phyloP scores from a whole-genome alignment of 2,113 vertebrate genomes.

The Ochotona princeps region DNA sequence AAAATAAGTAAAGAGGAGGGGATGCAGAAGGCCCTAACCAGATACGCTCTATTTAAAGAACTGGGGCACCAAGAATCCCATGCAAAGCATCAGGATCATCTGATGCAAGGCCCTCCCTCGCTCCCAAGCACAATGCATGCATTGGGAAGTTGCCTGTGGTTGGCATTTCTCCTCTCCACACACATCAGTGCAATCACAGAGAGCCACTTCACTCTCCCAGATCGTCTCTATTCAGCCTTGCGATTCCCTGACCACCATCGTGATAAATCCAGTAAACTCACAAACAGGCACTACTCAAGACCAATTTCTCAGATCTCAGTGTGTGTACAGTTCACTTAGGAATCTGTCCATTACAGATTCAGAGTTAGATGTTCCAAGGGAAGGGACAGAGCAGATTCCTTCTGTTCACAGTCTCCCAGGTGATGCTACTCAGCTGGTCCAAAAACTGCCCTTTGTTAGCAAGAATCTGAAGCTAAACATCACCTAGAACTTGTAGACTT shows the following conservation, averaged over 20 bases:
- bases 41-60: conserved; percentile 23
- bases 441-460: background rate
- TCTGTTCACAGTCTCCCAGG: background rate
- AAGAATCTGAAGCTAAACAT: background rate
- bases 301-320: background rate
- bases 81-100: background rate
- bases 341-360: background rate
- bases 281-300: background rate
- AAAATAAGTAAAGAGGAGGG: background rate
- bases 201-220: background rate
- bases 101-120: background rate
- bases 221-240: conserved; percentile 16
- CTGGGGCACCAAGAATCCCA: conserved; percentile 11
- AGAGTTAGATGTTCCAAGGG: background rate
- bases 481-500: background rate
- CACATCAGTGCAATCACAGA: background rate
- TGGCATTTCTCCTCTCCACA: conserved; percentile 39
- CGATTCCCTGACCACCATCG: background rate
- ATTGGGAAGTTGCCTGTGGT: background rate
- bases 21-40: conserved; percentile 2
- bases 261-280: background rate
- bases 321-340: background rate
- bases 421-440: background rate
- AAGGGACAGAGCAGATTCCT: background rate
- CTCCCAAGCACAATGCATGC: background rate